Evolutionary conservation across 2,113 vertebrate species (phyloP), one percentile per base, ranked within the genome.

Genomic region (Rhinoderma darwinii): DNA sequence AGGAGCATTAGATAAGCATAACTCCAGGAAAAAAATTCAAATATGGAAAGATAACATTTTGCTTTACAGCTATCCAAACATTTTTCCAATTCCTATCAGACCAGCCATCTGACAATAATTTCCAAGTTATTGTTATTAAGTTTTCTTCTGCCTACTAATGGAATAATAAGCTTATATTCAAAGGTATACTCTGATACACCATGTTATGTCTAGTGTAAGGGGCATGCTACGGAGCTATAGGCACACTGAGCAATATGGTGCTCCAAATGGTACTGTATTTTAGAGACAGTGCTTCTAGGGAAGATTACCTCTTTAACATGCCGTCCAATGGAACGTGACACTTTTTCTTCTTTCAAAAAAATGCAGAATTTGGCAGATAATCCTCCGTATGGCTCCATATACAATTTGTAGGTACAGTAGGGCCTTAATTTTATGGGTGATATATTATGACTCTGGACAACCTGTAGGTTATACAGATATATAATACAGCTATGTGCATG

Each of bases 11-110:
- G 74, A 77, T 77, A 77, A 77, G 74, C 43, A 30, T 12, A 77
- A 77, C 27, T 32, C 43, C 15, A 77, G 43, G 47, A 44, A 32
- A 50, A 68, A 78, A 18, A 9, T 32, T 47, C 27, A 51, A 77
- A 78, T 18, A 20, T 17, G 30, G 35, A 51, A 78, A 72, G 68
- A 78, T 50, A 51, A 78, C 25, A 32, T 51, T 78, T 78, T 54
- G n/a, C 7, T 51, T 77, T 32, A 50, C 74, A 47, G 68, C 27
- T 77, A 77, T 50, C 74, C 41, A 50, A 50, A 47, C 74, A 77
- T 77, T 77, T 47, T 51, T 77, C 44, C 27, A 77, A 78, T 35
- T 77, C 74, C 27, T 77, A 78, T 78, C 50, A 22, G 47, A 20
- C 22, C 17, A 25, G 5, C 15, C 75, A 78, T 32, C 30, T 54